These are phyloP conservation scores for Paramisgurnus dabryanus DNA, from an alignment of 2,113 vertebrate species.

Conservation along the genomic window DNA sequence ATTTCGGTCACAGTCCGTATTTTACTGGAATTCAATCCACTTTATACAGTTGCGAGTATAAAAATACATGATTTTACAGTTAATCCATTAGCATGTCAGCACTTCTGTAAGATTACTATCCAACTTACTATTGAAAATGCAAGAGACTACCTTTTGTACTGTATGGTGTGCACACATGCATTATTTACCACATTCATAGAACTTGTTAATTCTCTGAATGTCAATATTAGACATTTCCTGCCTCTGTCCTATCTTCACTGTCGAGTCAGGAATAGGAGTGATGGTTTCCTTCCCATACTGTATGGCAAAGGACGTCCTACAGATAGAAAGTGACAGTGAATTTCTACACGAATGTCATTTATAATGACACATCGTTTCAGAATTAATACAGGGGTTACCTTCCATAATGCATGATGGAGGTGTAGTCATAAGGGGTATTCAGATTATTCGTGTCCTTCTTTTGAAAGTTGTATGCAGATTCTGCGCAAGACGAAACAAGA, in stretches of 20 bases:
- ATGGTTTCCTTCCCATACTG: slow-evolving; percentile 38
- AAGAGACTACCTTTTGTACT: background rate
- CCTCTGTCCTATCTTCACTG: slow-evolving; percentile 56
- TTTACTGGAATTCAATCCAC: background rate
- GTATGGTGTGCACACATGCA: background rate
- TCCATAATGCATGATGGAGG: slow-evolving; percentile 63
- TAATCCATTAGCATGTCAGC: background rate
- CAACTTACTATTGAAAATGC: slow-evolving; percentile 1
- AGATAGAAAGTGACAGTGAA: background rate
- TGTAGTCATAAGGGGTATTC: slow-evolving; percentile 57
- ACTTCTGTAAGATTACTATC: background rate
- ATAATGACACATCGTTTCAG: slow-evolving; percentile 34
- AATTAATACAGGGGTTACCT: slow-evolving; percentile 41
- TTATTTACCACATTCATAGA: slow-evolving; percentile 60
- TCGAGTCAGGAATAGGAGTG: slow-evolving; percentile 56
- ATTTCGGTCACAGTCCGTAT: background rate
- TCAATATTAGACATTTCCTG: slow-evolving; percentile 28
- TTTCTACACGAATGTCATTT: slow-evolving; percentile 32
- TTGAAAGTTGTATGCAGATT: slow-evolving; percentile 38
- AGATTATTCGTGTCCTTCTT: slow-evolving; percentile 56
- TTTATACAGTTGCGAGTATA: background rate
- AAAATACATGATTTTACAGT: background rate
- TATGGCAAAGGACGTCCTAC: slow-evolving; percentile 60
- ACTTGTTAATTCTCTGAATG: slow-evolving; percentile 61
- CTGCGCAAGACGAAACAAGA: slow-evolving; percentile 28